A percentile compares a stretch with the other conserved stretches of the same genome.
Evolutionary conservation across 2,113 vertebrate species (phyloP).

Genomic region (Alaudala cheleensis): DNA sequence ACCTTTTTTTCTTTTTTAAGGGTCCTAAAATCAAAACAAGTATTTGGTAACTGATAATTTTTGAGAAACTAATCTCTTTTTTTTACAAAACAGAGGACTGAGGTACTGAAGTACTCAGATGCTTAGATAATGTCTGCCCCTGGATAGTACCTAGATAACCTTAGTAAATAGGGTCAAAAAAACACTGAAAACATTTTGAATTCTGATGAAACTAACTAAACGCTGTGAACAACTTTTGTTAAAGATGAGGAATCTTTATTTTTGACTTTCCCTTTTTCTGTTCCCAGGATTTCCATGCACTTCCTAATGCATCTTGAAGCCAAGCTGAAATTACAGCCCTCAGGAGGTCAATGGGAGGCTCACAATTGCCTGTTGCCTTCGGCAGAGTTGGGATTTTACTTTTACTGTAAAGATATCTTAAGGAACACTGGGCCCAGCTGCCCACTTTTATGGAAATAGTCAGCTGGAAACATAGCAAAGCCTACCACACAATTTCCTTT

Average conservation of each 20-base stretch:
- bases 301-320: neutral
- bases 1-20: neutral
- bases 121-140: neutral
- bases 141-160: neutral
- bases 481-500: conserved; percentile 31
- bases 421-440: neutral
- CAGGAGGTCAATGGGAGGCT: neutral
- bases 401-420: neutral
- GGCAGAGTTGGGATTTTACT: neutral
- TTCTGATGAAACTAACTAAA: neutral
- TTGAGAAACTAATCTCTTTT: neutral
- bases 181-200: neutral
- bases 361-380: neutral
- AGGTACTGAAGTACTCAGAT: neutral
- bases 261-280: neutral
- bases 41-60: neutral
- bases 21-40: neutral
- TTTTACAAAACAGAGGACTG: neutral
- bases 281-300: neutral
- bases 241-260: neutral
- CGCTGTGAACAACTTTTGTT: neutral
- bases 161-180: neutral
- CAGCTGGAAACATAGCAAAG: conserved; percentile 34
- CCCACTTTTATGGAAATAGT: conserved; percentile 24
- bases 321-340: conserved; percentile 9